Evolutionary conservation across 2,888 invertebrate species (phyloP).

Genomic region (Rhyacophila evoluta): DNA sequence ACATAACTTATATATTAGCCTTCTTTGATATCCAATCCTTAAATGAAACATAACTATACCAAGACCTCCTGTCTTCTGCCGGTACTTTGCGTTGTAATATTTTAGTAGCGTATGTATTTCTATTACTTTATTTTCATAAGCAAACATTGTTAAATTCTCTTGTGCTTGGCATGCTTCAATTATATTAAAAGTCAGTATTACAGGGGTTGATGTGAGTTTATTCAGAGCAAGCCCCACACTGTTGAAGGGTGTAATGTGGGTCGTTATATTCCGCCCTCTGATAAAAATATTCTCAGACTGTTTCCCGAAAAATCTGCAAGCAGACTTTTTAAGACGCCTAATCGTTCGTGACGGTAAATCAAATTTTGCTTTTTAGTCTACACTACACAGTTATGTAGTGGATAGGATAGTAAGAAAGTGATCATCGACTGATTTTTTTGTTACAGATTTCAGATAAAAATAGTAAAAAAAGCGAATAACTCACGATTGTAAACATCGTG

Average conservation of each 20-base stretch:
- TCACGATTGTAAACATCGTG: too few species aligned
- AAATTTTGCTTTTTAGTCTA: slow-evolving; percentile 11
- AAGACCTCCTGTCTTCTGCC: too few species aligned
- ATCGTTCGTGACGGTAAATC: slow-evolving; percentile 22
- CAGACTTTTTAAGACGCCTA: slow-evolving; percentile 1
- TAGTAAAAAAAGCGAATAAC: too few species aligned
- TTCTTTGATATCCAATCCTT: too few species aligned
- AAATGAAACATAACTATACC: too few species aligned
- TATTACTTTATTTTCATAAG: too few species aligned
- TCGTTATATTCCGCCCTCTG: slow-evolving; percentile 2
- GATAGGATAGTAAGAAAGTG: too few species aligned
- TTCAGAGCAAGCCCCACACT: slow-evolving; percentile 3
- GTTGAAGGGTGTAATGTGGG: background rate
- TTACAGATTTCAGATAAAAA: too few species aligned
- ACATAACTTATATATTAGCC: too few species aligned
- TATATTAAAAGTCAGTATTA: background rate
- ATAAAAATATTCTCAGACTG: slow-evolving; percentile 16
- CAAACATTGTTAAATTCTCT: slow-evolving; percentile 2
- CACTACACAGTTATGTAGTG: background rate
- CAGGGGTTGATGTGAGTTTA: slow-evolving; percentile 12
- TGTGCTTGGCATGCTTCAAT: background rate
- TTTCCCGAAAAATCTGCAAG: background rate
- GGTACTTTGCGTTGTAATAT: too few species aligned
- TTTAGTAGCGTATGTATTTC: too few species aligned
- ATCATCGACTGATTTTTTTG: too few species aligned